These are phyloP conservation scores for Rhyacophila brunnea DNA, from an alignment of 1,140 invertebrate species.

Conservation along the genomic window DNA sequence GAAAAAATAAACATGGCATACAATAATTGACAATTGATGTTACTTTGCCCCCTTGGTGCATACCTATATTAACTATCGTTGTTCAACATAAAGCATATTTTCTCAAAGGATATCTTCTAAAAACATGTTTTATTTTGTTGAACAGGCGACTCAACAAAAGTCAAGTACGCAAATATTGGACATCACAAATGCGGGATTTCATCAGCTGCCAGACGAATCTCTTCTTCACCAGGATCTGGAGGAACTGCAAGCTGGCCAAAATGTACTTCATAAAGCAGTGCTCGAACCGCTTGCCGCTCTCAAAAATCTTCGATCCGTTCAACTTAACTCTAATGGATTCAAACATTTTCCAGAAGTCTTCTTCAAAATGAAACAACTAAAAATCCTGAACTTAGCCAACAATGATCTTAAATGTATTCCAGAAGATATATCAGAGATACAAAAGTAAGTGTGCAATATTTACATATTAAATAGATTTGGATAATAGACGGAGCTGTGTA, in stretches of 20 bases:
- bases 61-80: no score
- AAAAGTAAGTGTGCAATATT: constrained; percentile 56
- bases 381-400: constrained; percentile 68
- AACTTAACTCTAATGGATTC: constrained; percentile 60
- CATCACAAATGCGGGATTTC: constrained; percentile 47
- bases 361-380: constrained; percentile 57
- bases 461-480: no score
- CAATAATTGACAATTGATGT: no score
- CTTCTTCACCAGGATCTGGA: constrained; percentile 39
- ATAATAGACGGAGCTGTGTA: no score
- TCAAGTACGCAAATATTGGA: constrained; percentile 47
- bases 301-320: constrained; percentile 57
- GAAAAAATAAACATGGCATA: no score
- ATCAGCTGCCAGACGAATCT: constrained; percentile 39
- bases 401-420: constrained; percentile 65
- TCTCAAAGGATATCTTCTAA: no score
- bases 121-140: constrained; percentile 2
- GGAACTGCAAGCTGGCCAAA: constrained; percentile 48
- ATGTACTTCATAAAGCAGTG: constrained; percentile 41
- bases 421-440: constrained; percentile 59
- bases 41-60: no score
- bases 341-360: constrained; percentile 58
- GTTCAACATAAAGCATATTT: no score
- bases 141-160: constrained; percentile 48
- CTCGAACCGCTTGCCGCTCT: constrained; percentile 40